phyloP scores from a whole-genome alignment of 35 echinoderm and acorn worm genomes.

The Anneissia japonica region DNA sequence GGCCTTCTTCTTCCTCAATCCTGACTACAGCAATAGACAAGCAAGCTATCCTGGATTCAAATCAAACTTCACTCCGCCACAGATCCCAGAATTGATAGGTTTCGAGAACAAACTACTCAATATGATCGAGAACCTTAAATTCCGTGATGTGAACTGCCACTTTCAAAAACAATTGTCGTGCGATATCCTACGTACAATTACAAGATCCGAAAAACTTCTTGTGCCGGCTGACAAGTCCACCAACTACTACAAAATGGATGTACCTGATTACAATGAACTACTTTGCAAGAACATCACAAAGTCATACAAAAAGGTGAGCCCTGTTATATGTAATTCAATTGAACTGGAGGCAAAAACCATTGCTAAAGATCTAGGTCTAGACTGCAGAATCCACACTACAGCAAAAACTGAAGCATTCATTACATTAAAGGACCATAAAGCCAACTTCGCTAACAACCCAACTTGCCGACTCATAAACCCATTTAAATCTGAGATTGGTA shows the following conservation, averaged over 20 bases:
- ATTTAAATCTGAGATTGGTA: slow-evolving; percentile 8
- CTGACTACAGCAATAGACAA: too few species aligned
- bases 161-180: not conserved
- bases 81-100: too few species aligned
- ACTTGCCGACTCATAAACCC: slow-evolving; percentile 12
- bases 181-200: too few species aligned
- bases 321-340: not conserved
- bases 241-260: not conserved
- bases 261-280: not conserved
- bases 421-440: slow-evolving; percentile 18
- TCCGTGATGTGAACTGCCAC: too few species aligned
- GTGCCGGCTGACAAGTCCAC: not conserved
- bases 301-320: not conserved
- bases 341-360: not conserved
- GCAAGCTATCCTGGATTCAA: too few species aligned
- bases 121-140: too few species aligned
- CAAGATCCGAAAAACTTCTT: not conserved
- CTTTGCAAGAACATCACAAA: not conserved
- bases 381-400: not conserved
- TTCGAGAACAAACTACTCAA: too few species aligned
- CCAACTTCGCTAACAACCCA: slow-evolving; percentile 13
- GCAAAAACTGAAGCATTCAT: slow-evolving; percentile 4
- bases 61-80: too few species aligned
- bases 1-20: not conserved
- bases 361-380: not conserved